Evolutionary conservation across 1,140 invertebrate species (phyloP).

Genomic region (Ctenoplectra terminalis): DNA sequence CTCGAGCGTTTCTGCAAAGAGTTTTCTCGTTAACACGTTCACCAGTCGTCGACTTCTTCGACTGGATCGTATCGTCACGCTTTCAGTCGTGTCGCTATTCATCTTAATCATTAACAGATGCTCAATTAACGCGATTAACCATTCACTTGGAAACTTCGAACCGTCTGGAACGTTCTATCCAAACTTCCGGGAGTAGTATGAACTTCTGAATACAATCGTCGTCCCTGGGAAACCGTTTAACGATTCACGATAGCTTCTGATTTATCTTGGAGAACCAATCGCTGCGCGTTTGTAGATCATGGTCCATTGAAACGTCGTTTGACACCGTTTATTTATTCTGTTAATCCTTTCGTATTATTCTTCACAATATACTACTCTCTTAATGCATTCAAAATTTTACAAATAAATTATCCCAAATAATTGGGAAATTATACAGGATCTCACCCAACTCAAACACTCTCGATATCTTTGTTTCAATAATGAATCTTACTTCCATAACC

Average conservation of each 20-base stretch:
- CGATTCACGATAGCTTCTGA: neutral
- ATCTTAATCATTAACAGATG: conserved; percentile 14
- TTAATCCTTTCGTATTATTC: no score
- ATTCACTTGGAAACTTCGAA: conserved; percentile 6
- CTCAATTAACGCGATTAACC: conserved; percentile 16
- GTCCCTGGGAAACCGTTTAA: neutral
- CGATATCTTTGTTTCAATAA: no score
- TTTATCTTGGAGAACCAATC: neutral
- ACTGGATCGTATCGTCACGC: neutral
- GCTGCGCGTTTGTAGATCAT: neutral
- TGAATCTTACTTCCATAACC: no score
- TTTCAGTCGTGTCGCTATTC: neutral
- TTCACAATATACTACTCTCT: no score
- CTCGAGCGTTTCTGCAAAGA: neutral
- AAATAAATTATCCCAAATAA: no score
- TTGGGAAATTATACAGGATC: no score
- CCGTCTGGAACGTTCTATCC: neutral
- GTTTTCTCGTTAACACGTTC: conserved; percentile 11
- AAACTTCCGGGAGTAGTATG: neutral
- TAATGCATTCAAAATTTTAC: no score
- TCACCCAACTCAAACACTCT: no score
- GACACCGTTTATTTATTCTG: no score
- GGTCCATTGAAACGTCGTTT: no score
- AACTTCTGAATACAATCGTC: conserved; percentile 12
- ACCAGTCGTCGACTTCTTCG: neutral